Conservation (phyloP, 2,797 vertebrate species). For the Cuculus canorus region DNA sequence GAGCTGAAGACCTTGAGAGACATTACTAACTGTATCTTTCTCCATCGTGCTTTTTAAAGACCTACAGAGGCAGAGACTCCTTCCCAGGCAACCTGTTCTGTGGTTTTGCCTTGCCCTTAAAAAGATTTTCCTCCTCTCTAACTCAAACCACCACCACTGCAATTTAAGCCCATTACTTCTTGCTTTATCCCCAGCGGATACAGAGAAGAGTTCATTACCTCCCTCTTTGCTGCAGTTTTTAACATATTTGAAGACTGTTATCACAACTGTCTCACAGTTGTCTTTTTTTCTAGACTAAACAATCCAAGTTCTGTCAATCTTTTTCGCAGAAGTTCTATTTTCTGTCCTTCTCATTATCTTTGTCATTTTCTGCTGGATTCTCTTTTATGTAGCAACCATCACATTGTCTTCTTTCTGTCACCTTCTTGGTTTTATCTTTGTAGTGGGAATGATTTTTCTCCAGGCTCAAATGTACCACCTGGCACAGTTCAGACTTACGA, state of each 20-base stretch:
- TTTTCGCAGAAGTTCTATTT: conserved; percentile 20
- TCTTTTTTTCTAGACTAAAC: conserved; percentile 66
- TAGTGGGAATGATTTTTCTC: background rate
- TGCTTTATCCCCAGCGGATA: conserved; percentile 41
- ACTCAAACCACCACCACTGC: conserved; percentile 6
- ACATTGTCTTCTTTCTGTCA: background rate
- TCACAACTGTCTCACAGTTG: conserved; percentile 58
- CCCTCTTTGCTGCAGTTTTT: background rate
- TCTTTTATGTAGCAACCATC: background rate
- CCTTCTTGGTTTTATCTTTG: background rate
- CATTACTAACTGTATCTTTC: background rate
- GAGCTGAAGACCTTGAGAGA: background rate
- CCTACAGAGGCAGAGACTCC: background rate
- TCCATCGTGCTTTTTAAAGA: background rate
- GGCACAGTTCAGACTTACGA: background rate
- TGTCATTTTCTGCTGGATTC: background rate
- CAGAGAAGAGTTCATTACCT: conserved; percentile 51
- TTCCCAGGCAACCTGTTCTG: background rate
- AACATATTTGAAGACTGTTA: conserved; percentile 58
- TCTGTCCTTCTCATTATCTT: background rate
- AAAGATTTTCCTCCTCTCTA: conserved; percentile 38
- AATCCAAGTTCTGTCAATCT: conserved; percentile 57
- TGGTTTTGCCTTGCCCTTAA: background rate
- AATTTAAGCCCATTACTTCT: conserved; percentile 55
- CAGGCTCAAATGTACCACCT: background rate